A percentile compares a stretch with the other conserved stretches of the same genome.
These are phyloP conservation scores for rabbit (Oryctolagus cuniculus) DNA, from an alignment of 2,113 vertebrate genomes.

Conservation along the genomic window DNA sequence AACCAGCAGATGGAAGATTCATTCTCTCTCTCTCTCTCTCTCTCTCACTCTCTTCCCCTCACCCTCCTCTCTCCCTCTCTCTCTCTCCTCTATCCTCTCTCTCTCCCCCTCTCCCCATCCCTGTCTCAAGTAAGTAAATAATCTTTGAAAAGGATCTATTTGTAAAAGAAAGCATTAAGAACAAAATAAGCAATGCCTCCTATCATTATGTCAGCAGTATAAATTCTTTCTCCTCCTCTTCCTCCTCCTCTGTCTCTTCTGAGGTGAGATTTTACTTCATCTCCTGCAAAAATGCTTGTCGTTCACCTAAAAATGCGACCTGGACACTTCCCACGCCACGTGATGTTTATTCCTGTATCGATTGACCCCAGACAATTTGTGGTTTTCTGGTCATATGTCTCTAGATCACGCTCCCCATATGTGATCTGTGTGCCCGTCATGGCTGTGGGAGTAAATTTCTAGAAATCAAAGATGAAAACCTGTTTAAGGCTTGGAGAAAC, in stretches of 20 bases:
- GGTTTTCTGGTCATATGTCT: background rate
- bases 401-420: background rate
- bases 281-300: background rate
- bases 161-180: background rate
- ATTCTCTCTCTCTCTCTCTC: too few species aligned
- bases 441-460: background rate
- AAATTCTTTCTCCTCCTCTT: background rate
- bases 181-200: background rate
- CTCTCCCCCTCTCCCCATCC: too few species aligned
- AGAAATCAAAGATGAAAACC: background rate
- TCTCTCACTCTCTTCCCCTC: too few species aligned
- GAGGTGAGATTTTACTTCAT: background rate
- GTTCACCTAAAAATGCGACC: background rate
- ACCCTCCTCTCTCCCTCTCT: too few species aligned
- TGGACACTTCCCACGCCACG: background rate
- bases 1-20: too few species aligned
- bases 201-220: background rate
- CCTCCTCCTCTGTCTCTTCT: background rate
- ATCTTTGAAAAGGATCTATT: too few species aligned
- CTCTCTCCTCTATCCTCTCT: too few species aligned
- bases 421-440: rapidly evolving
- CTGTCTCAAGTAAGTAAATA: too few species aligned
- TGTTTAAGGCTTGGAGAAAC: constrained; percentile 17
- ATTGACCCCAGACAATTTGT: background rate
- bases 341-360: background rate